Evolutionary conservation across 2,888 invertebrate species (phyloP), one percentile per base, ranked within the genome.

Genomic region (Pachymerium ferrugineum): DNA sequence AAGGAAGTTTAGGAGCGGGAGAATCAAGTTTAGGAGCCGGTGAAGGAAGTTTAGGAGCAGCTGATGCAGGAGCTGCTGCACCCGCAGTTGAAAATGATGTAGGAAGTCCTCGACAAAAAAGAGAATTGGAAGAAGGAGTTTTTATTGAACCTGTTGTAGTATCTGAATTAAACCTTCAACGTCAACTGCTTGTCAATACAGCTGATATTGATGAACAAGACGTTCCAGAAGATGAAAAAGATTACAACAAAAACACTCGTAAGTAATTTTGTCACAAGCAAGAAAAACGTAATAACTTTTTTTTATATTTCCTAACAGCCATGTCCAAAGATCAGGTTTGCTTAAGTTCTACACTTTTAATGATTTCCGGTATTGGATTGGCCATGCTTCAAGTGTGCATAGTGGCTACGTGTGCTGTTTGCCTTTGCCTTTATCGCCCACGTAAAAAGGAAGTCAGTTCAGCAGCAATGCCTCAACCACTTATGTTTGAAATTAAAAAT

Each of bases 311-410:
- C n/a, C n/a, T 70, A 14, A 8, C 62, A 31, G 70, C n/a, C n/a
- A 22, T 25, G 10, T 16, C 42, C 42, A 19, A 12, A 25, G 72
- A 72, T 47, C 72, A 74, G 22, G 33, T 75, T 10, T 75, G 75
- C 29, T 42, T 72, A 0, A 71, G 68, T 33, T 35, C 42, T 14
- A 71, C 72, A 12, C 38, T 75, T 16, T 29, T 75, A 14, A 67
- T 72, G 3, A 70, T 70, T 19, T 54, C 74, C 29, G 71, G 54
- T 10, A 68, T 74, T 3, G 38, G 42, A n/a, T 70, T 73, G 3
- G 70, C 54, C 12, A 69, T 76, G 25, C 68, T 76, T 10, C 76
- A 76, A 62, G 38, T 76, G 14, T 74, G 74, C 35, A 75, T 76
- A n/a, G 42, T 76, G 19, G 74, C 74, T 4, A 73, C 75, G 3